Percentiles rank a stretch among this genome's conserved stretches.
These are phyloP conservation scores for Malacosoma neustria DNA, from an alignment of 2,888 invertebrate species.

Conservation along the genomic window DNA sequence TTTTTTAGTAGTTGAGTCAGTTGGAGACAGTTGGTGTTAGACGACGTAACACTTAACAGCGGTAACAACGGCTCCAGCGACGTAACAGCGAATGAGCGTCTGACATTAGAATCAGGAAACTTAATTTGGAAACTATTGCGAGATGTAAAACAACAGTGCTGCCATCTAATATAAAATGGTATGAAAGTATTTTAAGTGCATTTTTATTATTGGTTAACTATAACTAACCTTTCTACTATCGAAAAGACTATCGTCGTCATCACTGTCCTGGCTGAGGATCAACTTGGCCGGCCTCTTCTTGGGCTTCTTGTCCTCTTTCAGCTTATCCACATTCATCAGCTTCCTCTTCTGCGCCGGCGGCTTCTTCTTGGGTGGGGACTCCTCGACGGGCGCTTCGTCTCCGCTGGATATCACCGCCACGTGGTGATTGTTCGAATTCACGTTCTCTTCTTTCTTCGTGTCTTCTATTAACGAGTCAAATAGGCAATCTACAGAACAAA, in stretches of 20 bases:
- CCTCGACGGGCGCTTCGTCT: slow-evolving; percentile 22
- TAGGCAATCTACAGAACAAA: slow-evolving; percentile 48
- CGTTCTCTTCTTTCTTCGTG: slow-evolving; percentile 44
- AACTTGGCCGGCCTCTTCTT: slow-evolving; percentile 55
- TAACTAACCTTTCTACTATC: slow-evolving; percentile 60
- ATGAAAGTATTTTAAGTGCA: too few species aligned
- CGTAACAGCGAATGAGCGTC: too few species aligned
- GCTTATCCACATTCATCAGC: slow-evolving; percentile 31
- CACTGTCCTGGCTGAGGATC: slow-evolving; percentile 42
- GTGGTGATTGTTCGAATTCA: slow-evolving; percentile 15
- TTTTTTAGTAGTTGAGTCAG: too few species aligned
- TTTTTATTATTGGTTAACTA: too few species aligned
- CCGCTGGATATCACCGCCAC: slow-evolving; percentile 38
- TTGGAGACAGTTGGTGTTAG: too few species aligned
- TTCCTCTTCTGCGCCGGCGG: slow-evolving; percentile 48
- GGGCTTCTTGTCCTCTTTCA: slow-evolving; percentile 39
- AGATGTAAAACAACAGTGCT: too few species aligned
- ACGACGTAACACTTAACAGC: too few species aligned
- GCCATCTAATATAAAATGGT: too few species aligned
- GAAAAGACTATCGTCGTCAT: slow-evolving; percentile 65
- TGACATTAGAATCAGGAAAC: too few species aligned
- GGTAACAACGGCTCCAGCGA: too few species aligned
- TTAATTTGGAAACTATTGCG: too few species aligned
- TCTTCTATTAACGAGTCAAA: slow-evolving; percentile 70
- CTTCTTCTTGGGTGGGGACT: slow-evolving; percentile 42